Evolutionary conservation across 1,140 invertebrate genomes (phyloP), one percentile per base, ranked within the genome.

Genomic region (Sarcophaga bullata): DNA sequence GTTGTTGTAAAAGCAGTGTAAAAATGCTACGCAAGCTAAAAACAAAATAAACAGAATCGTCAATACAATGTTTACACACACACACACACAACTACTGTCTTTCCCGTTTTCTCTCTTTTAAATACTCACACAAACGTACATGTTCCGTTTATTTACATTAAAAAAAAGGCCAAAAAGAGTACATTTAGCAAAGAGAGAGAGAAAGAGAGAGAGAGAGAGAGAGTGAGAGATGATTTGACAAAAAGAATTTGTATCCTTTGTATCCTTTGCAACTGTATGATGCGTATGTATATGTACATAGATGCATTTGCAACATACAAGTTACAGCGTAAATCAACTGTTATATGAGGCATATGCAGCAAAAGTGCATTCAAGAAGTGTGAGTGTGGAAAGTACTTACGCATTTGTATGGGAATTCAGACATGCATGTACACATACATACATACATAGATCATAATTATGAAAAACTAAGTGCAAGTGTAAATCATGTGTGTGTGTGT

Each of bases 321-420:
- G 25, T 37, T 37, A 37, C 25, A 37, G 25, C 25, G 25, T 37
- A 37, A 37, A 37, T 37, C 25, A 37, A 37, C 1, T 37, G 25
- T 1, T 4, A 37, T 1, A 37, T 37, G 25, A 37, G 25, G 25
- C 25, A 37, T 37, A 37, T 37, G 25, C 25, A 2, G 25, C 25
- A 4, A 4, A 37, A 37, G 1, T 37, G 4, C 4, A 37, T 37
- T 37, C 4, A 1, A 37, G 25, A 68, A 68, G 58, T 68, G 58
- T 68, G 62, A 9, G 6, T 9, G 62, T 68, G 62, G 9, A 37
- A 68, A 25, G n/a, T 19, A 68, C 62, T 68, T 68, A 68, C 62
- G 62, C 62, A 68, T 68, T 68, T 68, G 62, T 68, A 68, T 19
- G 19, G 62, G 62, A 68, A 68, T 68, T 68, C 62, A 68, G 10